Conservation (phyloP, 2,797 vertebrate genomes). For the Neosalanx taihuensis region DNA sequence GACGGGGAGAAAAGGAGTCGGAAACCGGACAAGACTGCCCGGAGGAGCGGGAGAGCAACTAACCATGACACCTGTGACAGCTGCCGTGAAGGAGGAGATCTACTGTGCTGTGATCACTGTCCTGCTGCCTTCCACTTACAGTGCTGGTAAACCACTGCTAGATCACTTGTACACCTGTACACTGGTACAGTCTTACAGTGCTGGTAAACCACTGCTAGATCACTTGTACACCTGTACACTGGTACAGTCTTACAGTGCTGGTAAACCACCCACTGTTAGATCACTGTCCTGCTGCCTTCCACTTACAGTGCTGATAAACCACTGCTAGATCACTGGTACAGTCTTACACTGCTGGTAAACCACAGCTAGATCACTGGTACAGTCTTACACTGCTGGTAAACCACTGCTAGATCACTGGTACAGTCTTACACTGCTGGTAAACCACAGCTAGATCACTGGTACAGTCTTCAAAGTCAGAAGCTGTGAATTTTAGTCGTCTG, state of each 20-base stretch:
- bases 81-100: conserved; percentile 87
- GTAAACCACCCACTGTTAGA: conserved; percentile 50
- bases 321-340: too few species aligned
- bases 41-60: conserved; percentile 81
- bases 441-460: neutral
- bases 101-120: conserved; percentile 86
- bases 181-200: conserved; percentile 64
- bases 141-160: conserved; percentile 75
- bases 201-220: conserved; percentile 69
- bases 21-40: conserved; percentile 80
- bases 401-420: too few species aligned
- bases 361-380: too few species aligned
- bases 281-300: conserved; percentile 81
- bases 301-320: conserved; percentile 76
- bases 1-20: conserved; percentile 82
- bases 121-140: conserved; percentile 87
- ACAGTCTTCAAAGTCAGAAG: neutral
- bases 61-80: conserved; percentile 90
- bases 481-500: neutral
- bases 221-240: neutral
- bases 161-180: neutral
- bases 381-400: too few species aligned
- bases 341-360: too few species aligned
- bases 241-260: conserved; percentile 75
- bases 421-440: conserved; percentile 73